These are phyloP conservation scores for Microctonus aethiopoides DNA, from an alignment of 2,888 invertebrate genomes.

Conservation along the genomic window DNA sequence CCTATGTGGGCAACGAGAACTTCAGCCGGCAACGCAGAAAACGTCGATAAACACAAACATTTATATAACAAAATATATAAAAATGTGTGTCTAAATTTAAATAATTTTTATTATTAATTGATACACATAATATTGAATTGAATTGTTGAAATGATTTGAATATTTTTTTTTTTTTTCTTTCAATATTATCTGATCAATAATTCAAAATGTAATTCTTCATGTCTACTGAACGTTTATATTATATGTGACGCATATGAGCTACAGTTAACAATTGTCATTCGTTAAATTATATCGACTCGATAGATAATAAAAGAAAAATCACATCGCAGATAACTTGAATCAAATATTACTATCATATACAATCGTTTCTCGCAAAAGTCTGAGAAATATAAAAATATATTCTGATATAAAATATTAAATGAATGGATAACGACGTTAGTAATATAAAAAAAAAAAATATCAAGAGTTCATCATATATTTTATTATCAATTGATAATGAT, in stretches of 20 bases:
- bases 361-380: constrained; percentile 43
- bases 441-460: too few species aligned
- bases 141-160: too few species aligned
- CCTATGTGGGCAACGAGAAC: constrained; percentile 34
- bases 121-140: too few species aligned
- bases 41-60: constrained; percentile 17
- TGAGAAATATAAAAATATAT: not conserved
- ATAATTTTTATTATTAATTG: too few species aligned
- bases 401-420: not conserved
- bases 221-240: not conserved
- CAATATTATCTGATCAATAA: too few species aligned
- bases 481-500: too few species aligned
- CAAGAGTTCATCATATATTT: too few species aligned
- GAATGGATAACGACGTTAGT: not conserved
- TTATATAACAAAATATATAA: not conserved
- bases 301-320: constrained; percentile 47
- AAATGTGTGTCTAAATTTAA: too few species aligned
- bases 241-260: not conserved
- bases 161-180: too few species aligned
- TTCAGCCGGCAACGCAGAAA: constrained; percentile 41
- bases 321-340: constrained; percentile 14
- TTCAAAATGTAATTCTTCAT: not conserved
- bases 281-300: constrained; percentile 55
- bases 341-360: constrained; percentile 54
- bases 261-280: constrained; percentile 51